Conservation (phyloP, 2,797 vertebrate species). For the Sternotherus odoratus region DNA sequence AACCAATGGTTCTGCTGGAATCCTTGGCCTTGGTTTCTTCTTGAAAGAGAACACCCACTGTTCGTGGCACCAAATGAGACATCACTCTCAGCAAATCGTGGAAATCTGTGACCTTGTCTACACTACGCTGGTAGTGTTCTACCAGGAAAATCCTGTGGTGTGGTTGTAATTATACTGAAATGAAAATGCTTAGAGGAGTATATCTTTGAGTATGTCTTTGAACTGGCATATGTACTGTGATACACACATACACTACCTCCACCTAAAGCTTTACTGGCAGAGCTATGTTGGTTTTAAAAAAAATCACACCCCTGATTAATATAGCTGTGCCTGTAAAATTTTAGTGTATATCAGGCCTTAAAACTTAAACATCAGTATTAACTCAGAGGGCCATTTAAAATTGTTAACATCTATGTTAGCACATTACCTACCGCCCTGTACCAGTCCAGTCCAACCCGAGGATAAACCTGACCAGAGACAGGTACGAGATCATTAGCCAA, state of each 20-base stretch:
- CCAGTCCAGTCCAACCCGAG: background rate
- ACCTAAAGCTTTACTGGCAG: background rate
- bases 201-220: background rate
- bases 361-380: background rate
- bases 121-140: background rate
- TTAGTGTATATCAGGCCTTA: background rate
- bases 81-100: background rate
- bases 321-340: rapidly evolving
- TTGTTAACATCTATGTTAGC: background rate
- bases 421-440: background rate
- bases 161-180: background rate
- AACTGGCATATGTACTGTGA: background rate
- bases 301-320: background rate
- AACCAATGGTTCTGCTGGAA: background rate
- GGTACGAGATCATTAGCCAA: conserved; percentile 12
- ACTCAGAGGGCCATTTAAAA: no score
- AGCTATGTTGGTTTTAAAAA: background rate
- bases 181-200: background rate
- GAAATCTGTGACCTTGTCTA: background rate
- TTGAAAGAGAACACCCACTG: background rate
- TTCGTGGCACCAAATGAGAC: rapidly evolving
- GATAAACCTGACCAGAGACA: background rate
- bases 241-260: background rate
- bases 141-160: background rate
- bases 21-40: background rate